Conservation (phyloP, 30 jellyfish, hydroid and myxozoan species). For the Aurelia aurita region DNA sequence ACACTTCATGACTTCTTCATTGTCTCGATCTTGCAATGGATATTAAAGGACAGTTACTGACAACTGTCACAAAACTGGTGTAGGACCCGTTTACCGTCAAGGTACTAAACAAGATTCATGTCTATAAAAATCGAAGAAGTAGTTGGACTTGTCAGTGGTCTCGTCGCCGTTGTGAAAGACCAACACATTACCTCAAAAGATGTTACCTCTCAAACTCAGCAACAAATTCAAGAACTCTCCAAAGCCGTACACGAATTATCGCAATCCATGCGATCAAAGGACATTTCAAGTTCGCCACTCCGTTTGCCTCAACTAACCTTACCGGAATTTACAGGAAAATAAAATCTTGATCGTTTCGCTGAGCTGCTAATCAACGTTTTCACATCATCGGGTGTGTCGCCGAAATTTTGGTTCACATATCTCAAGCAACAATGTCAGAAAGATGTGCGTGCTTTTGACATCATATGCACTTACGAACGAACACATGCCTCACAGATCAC, state of each 20-base stretch:
- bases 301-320: constrained; percentile 9
- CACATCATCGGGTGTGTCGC: constrained; percentile 27
- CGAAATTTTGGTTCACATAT: too few species aligned
- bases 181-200: constrained; percentile 22
- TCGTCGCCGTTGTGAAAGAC: constrained; percentile 18
- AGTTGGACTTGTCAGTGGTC: constrained; percentile 17
- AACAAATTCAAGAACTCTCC: constrained; percentile 23
- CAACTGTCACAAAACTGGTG: too few species aligned
- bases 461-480: too few species aligned
- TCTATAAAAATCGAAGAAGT: too few species aligned
- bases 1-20: too few species aligned
- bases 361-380: constrained; percentile 21
- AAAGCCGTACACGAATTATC: constrained; percentile 10
- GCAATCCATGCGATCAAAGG: constrained; percentile 1
- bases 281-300: constrained; percentile 2
- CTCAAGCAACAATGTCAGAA: constrained; percentile 35
- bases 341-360: too few species aligned
- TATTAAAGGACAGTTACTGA: too few species aligned
- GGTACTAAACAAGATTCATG: too few species aligned
- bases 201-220: constrained; percentile 6
- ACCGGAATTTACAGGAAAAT: constrained; percentile 36
- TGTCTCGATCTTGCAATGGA: too few species aligned
- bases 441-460: constrained; percentile 61
- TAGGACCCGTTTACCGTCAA: too few species aligned
- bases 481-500: too few species aligned